These are phyloP conservation scores for Rhorus exstirpatorius DNA, from an alignment of 2,888 invertebrate genomes.

Conservation along the genomic window DNA sequence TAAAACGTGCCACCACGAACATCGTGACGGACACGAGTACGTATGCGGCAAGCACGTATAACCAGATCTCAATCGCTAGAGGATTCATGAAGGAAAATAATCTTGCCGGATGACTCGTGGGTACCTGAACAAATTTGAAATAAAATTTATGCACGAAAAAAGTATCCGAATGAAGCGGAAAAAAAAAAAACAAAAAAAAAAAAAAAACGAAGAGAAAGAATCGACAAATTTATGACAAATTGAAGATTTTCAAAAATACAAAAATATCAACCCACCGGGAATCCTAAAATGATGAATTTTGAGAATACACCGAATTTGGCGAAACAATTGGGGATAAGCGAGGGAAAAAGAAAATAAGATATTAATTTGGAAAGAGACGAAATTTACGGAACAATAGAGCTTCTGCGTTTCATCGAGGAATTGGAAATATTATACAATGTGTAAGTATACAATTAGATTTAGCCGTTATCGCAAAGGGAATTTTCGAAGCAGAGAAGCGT, in stretches of 20 bases:
- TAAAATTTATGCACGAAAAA: not conserved
- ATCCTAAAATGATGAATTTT: too few species aligned
- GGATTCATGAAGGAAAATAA: conserved; percentile 96
- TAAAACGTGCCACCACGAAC: conserved; percentile 93
- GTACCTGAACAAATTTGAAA: conserved; percentile 88
- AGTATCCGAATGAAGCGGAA: not conserved
- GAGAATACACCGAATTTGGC: too few species aligned
- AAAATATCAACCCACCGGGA: too few species aligned
- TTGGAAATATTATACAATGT: not conserved
- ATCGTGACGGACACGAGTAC: conserved; percentile 92
- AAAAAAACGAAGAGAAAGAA: not conserved
- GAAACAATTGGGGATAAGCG: too few species aligned
- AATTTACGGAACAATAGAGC: not conserved
- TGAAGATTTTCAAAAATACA: too few species aligned
- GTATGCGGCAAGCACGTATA: conserved; percentile 93
- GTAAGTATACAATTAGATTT: not conserved
- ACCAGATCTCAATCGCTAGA: conserved; percentile 94
- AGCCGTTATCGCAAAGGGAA: conserved; percentile 26
- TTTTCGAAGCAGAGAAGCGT: conserved; percentile 31
- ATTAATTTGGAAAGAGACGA: not conserved
- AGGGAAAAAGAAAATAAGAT: not conserved
- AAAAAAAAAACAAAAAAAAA: too few species aligned
- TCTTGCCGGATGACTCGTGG: conserved; percentile 90
- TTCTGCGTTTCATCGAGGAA: not conserved
- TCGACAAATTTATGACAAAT: not conserved